Percentiles rank a stretch among this genome's conserved stretches.
Evolutionary conservation across 2,113 vertebrate species (phyloP).

Genomic region (Nansenia antarctica): DNA sequence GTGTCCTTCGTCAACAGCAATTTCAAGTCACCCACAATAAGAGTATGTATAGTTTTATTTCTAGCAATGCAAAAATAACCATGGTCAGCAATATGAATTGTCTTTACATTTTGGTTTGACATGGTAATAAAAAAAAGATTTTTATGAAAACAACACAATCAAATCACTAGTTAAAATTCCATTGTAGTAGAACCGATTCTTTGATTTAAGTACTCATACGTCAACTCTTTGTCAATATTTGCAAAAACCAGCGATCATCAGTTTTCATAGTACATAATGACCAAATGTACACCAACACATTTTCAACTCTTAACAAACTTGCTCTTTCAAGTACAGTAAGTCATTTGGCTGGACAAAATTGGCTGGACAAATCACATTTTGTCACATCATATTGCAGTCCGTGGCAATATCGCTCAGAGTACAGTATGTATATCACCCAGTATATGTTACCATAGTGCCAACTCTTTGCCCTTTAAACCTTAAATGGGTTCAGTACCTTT

Average conservation of each 20-base stretch:
- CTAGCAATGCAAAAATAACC: constrained; percentile 48
- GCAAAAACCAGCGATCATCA: not conserved
- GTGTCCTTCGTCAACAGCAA: too few relatives aligned
- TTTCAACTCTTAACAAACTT: constrained; percentile 13
- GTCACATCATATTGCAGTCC: constrained; percentile 40
- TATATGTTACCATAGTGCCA: constrained; percentile 44
- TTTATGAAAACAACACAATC: constrained; percentile 54
- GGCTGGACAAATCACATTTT: constrained; percentile 41
- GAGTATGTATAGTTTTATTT: constrained; percentile 4
- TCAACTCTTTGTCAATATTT: constrained; percentile 7
- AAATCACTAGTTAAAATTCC: constrained; percentile 52
- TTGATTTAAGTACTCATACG: constrained; percentile 5
- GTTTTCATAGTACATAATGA: constrained; percentile 1
- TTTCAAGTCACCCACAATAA: not conserved
- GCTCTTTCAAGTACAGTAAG: constrained; percentile 43
- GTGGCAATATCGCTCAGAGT: constrained; percentile 38
- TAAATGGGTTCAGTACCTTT: constrained; percentile 29
- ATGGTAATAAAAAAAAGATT: constrained; percentile 46
- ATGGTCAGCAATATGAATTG: constrained; percentile 30
- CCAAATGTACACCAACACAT: constrained; percentile 17
- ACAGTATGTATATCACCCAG: constrained; percentile 31
- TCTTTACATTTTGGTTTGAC: constrained; percentile 42
- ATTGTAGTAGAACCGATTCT: constrained; percentile 39
- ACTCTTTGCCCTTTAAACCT: constrained; percentile 30
- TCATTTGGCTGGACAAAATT: constrained; percentile 52